Evolutionary conservation across 2,113 vertebrate species (phyloP), one percentile per base, ranked within the genome.

Genomic region (Caranx ignobilis): DNA sequence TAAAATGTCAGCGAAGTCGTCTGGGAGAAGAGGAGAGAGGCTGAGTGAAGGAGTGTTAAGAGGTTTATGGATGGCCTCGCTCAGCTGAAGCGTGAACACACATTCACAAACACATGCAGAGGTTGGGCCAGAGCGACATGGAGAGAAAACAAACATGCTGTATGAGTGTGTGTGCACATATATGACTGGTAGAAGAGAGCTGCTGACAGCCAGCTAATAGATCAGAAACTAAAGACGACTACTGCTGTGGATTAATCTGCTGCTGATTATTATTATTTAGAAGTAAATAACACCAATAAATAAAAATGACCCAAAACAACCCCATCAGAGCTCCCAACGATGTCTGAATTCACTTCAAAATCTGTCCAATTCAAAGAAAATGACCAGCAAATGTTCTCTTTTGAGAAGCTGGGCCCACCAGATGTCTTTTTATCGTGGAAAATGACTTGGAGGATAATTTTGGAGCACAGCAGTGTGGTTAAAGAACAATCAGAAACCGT

Each of bases 1-100:
- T 80, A 74, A 84, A 87, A 90, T 83, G 85, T 89, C 75, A 83
- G 41, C 39, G 77, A 72, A 80, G 80, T 64, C 35, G 6, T 37
- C 64, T 19, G 70, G 78, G 81, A 79, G 59, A 47, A 67, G 16
- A 67, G 16, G 26, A 63, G 54, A 81, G 71, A 77, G 69, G 43
- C 65, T 54, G 55, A 79, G 61, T 81, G 71, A 60, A 83, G 75
- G 66, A 85, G 80, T 60, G 72, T 64, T 83, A 60, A 56, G 74
- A 39, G 77, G 56, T 80, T 90, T 71, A 87, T 73, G 75, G 83
- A 71, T 74, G 66, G 57, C 59, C 64, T 37, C 16, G 21, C 47
- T 66, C 54, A 66, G 50, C 64, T 67, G 66, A 67, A 59, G 72
- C 34, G 16, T 83, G 45, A 69, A 77, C 56, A 47, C 54, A 75